phyloP scores from a whole-genome alignment of 2,888 invertebrate genomes.

The Chydorus sphaericus region DNA sequence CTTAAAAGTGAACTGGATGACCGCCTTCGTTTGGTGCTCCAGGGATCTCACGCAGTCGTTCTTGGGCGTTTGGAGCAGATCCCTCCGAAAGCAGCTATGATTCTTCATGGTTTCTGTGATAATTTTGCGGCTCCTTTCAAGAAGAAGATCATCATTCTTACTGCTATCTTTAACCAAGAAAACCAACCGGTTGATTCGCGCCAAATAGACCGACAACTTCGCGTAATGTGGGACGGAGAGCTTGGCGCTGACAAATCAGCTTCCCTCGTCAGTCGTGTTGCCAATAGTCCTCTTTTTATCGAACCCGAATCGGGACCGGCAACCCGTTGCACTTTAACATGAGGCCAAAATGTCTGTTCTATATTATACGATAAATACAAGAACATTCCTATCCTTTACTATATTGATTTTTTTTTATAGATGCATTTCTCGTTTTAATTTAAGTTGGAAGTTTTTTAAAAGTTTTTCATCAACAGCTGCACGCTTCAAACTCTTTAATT shows the following conservation, averaged over 20 bases:
- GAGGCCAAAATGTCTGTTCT: too few species aligned
- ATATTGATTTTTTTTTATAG: too few species aligned
- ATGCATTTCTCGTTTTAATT: too few species aligned
- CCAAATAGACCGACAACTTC: neutral
- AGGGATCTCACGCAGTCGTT: constrained; percentile 13
- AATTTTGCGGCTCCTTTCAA: constrained; percentile 18
- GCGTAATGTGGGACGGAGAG: neutral
- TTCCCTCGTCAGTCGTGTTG: neutral
- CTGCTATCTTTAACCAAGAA: neutral
- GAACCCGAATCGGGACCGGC: neutral
- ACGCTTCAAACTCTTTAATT: too few species aligned
- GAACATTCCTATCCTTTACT: too few species aligned
- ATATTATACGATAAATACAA: too few species aligned
- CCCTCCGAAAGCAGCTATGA: constrained; percentile 16
- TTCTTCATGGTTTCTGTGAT: constrained; percentile 19
- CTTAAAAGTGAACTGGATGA: neutral
- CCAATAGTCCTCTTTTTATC: neutral
- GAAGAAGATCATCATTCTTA: constrained; percentile 12
- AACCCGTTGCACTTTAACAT: too few species aligned
- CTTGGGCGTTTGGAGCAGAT: constrained; percentile 16
- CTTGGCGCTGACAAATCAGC: neutral
- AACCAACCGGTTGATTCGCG: neutral
- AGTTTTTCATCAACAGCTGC: too few species aligned
- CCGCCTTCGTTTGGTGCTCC: neutral
- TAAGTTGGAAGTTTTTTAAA: too few species aligned